Percentiles rank a stretch among this genome's conserved stretches.
These are phyloP conservation scores for Apodemia duryi DNA, from an alignment of 2,888 invertebrate genomes.

Conservation along the genomic window DNA sequence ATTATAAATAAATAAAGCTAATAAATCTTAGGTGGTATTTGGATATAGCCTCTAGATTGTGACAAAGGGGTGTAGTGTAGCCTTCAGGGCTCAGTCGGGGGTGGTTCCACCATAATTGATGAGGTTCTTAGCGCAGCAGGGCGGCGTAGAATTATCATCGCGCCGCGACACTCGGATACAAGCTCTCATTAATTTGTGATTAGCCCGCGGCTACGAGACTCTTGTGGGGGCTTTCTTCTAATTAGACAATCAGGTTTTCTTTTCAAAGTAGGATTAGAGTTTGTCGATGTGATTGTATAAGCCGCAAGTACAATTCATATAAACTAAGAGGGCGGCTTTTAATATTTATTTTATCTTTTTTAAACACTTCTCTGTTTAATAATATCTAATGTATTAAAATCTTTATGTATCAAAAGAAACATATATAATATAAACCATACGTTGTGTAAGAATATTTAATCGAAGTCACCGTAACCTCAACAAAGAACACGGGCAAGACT, in stretches of 20 bases:
- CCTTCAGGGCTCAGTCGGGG: conserved; percentile 50
- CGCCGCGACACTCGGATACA: conserved; percentile 66
- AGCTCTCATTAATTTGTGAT: conserved; percentile 77
- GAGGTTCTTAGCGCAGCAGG: conserved; percentile 77
- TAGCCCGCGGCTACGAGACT: conserved; percentile 68
- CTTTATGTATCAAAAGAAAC: too few species aligned
- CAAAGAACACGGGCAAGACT: too few species aligned
- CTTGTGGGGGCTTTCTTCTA: conserved; percentile 62
- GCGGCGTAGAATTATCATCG: conserved; percentile 70
- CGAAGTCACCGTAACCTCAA: too few species aligned
- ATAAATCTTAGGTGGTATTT: conserved; percentile 31
- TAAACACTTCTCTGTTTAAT: too few species aligned
- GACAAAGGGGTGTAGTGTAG: conserved; percentile 44
- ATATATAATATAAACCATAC: too few species aligned
- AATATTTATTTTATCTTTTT: background rate
- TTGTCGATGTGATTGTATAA: conserved; percentile 19
- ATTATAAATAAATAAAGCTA: conserved; percentile 25
- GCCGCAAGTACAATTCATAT: background rate
- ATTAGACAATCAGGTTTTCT: conserved; percentile 72
- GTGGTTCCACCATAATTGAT: conserved; percentile 74
- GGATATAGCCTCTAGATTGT: conserved; percentile 35
- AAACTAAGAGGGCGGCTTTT: conserved; percentile 1
- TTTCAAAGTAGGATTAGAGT: conserved; percentile 27
- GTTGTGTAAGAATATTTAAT: too few species aligned
- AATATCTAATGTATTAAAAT: too few species aligned